Percentiles rank a stretch among this genome's conserved stretches.
phyloP scores from a whole-genome alignment of 2,888 invertebrate genomes.

The Seira musarum region DNA sequence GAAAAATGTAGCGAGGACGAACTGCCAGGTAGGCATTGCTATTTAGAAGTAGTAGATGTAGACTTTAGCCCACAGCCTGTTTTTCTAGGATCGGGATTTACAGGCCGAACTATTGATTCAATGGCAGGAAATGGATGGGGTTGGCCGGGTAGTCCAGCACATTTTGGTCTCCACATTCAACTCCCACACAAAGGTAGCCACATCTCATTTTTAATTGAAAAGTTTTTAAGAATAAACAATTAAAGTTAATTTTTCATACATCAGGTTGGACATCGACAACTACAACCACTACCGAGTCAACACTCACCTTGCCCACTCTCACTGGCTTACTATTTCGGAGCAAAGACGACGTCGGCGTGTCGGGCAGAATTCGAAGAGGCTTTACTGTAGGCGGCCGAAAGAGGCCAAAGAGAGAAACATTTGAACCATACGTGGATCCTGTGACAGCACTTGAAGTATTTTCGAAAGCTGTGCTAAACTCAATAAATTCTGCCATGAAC shows the following conservation, averaged over 20 bases:
- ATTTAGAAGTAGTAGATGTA: background rate
- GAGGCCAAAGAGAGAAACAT: constrained; percentile 35
- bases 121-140: constrained; percentile 43
- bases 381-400: constrained; percentile 3
- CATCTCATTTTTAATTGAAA: background rate
- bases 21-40: background rate
- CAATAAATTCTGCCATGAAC: constrained; percentile 60
- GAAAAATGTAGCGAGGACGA: too few species aligned
- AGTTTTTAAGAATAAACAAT: background rate
- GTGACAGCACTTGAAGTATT: constrained; percentile 58
- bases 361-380: background rate
- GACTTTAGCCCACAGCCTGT: constrained; percentile 35
- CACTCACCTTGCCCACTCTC: constrained; percentile 2
- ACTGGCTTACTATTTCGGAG: too few species aligned
- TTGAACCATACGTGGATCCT: constrained; percentile 59
- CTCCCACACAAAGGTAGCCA: constrained; percentile 7
- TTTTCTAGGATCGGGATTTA: constrained; percentile 44
- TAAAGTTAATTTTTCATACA: background rate
- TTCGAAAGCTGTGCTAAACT: constrained; percentile 60
- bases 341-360: background rate
- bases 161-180: constrained; percentile 4
- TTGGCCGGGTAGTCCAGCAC: constrained; percentile 17
- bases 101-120: constrained; percentile 50
- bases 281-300: constrained; percentile 20
- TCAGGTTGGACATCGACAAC: constrained; percentile 17